Percentiles rank a stretch among this genome's conserved stretches.
Conservation (phyloP, 2,888 invertebrate genomes). For the Sphecodes monilicornis region DNA sequence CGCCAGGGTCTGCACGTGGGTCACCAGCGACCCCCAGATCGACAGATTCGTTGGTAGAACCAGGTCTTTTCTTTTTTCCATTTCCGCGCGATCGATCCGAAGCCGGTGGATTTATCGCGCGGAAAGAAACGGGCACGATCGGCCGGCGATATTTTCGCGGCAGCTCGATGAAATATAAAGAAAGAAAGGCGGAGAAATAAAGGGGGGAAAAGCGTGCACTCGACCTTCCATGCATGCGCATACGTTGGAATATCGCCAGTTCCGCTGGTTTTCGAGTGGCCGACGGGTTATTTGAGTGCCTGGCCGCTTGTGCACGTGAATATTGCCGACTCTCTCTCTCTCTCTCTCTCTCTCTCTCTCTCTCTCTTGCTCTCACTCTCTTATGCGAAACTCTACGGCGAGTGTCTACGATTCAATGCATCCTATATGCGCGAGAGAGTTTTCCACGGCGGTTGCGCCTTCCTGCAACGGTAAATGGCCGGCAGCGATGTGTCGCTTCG, state of each 20-base stretch:
- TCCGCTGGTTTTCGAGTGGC: constrained; percentile 74
- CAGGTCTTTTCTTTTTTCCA: background rate
- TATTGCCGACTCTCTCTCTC: constrained; percentile 41
- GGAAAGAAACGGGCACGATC: constrained; percentile 50
- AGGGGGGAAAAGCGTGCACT: constrained; percentile 54
- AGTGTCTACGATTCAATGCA: constrained; percentile 63
- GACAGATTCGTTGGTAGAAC: background rate
- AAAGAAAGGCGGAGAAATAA: constrained; percentile 35
- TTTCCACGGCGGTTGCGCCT: constrained; percentile 46
- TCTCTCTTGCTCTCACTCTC: constrained; percentile 46
- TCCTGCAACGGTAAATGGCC: constrained; percentile 47
- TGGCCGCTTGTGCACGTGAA: constrained; percentile 62
- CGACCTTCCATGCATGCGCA: constrained; percentile 68
- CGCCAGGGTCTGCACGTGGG: background rate
- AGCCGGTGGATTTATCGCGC: constrained; percentile 34
- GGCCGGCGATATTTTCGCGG: constrained; percentile 60
- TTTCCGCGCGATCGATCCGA: constrained; percentile 23
- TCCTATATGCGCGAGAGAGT: constrained; percentile 40
- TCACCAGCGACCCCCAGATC: background rate
- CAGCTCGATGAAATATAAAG: constrained; percentile 51
- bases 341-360: background rate
- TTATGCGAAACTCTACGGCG: constrained; percentile 62
- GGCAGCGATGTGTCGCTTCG: constrained; percentile 42
- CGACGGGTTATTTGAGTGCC: constrained; percentile 70
- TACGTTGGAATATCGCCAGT: constrained; percentile 76